These are phyloP conservation scores for Thomomys bottae DNA, from an alignment of 2,113 vertebrate species.

Conservation along the genomic window DNA sequence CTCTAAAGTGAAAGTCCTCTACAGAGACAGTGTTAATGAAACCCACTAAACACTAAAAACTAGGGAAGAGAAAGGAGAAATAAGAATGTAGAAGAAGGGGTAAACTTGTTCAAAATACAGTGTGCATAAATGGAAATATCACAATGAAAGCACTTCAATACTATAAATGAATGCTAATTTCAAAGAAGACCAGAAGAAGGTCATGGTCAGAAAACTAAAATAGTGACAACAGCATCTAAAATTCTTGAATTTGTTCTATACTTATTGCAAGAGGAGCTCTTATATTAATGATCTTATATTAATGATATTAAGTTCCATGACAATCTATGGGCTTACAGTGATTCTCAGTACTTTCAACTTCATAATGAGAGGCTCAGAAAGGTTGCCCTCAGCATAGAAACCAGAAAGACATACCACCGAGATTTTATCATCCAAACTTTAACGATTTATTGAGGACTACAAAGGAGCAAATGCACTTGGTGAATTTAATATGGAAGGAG, in stretches of 20 bases:
- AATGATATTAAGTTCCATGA: background rate
- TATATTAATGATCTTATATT: background rate
- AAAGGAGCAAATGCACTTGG: conserved; percentile 5
- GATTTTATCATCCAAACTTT: background rate
- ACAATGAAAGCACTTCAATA: no score
- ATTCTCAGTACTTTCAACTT: conserved; percentile 13
- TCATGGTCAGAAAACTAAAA: background rate
- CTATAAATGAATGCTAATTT: background rate
- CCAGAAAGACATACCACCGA: background rate
- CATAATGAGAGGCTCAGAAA: conserved; percentile 31
- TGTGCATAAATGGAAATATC: no score
- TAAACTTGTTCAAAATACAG: background rate
- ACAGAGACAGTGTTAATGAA: background rate
- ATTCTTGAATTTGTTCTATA: background rate
- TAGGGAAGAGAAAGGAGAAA: background rate
- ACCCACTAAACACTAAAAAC: no score
- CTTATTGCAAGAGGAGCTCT: background rate
- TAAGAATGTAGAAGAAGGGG: background rate
- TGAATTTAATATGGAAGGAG: background rate
- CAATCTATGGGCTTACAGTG: background rate
- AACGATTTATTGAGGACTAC: conserved; percentile 5
- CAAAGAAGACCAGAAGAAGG: background rate
- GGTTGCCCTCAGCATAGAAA: background rate
- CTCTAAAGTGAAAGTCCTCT: background rate
- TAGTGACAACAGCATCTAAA: background rate